phyloP scores from a whole-genome alignment of 2,888 invertebrate genomes.

The Disparrhopalites patrizii region DNA sequence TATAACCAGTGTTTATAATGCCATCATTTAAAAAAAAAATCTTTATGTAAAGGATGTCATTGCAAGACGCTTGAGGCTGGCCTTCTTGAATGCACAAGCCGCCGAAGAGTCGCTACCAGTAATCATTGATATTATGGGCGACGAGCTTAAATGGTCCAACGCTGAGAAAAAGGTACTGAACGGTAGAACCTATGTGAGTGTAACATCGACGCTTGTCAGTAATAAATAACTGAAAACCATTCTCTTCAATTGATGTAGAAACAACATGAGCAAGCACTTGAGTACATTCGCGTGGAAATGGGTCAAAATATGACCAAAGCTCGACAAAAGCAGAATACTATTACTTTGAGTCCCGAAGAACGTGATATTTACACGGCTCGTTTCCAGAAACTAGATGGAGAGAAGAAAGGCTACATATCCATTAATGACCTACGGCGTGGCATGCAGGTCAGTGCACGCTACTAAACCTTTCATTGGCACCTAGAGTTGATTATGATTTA shows the following conservation, averaged over 20 bases:
- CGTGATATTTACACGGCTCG: constrained; percentile 89
- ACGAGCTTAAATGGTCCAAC: constrained; percentile 88
- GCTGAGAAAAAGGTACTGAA: constrained; percentile 67
- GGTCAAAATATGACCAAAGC: constrained; percentile 88
- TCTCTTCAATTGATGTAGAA: constrained; percentile 53
- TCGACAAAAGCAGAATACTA: constrained; percentile 67
- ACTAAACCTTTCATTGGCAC: too few relatives aligned
- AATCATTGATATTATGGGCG: constrained; percentile 92
- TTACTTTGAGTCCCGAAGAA: constrained; percentile 89
- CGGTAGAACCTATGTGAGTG: too few relatives aligned
- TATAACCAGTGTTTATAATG: too few relatives aligned
- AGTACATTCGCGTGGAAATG: constrained; percentile 93
- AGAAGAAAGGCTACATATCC: constrained; percentile 95
- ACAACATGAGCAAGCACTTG: constrained; percentile 73
- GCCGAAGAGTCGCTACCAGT: constrained; percentile 90
- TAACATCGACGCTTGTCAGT: too few relatives aligned
- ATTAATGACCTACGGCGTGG: constrained; percentile 94
- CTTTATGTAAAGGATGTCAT: constrained; percentile 92
- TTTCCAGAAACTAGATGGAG: constrained; percentile 92
- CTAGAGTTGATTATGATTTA: too few relatives aligned
- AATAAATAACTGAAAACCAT: not conserved
- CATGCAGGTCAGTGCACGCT: too few relatives aligned
- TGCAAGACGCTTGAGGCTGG: constrained; percentile 84
- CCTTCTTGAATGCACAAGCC: constrained; percentile 96
- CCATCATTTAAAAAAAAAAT: too few relatives aligned